Base-by-base conservation (phyloP, 92 coral and sea anemone genomes). In the Palythoa caribaeorum region DNA sequence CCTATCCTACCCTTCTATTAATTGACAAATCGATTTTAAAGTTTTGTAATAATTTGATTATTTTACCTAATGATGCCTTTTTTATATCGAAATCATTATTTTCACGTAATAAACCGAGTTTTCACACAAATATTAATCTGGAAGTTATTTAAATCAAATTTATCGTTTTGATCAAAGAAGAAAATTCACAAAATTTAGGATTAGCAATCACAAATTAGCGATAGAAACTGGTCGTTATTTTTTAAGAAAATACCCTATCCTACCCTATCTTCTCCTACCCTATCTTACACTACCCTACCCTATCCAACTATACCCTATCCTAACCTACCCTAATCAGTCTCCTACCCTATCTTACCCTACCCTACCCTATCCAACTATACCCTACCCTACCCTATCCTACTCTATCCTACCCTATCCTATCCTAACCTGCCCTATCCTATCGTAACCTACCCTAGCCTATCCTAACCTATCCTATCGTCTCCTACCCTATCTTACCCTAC, bases 151-250 rank as follows among this genome's bases (percentile, higher is more conserved):
- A 36, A 36, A n/a, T 9, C 36, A 19, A 68, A 68, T 68, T 19
- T 37, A 68, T 12, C 8, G n/a, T 36, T 17, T 68, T 68, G 73
- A 68, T 68, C 73, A 68, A 72, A 2, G 77, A 6, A 72, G 21
- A 39, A 12, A 72, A 38, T 72, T 72, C 77, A 72, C 47, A 72
- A 72, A 72, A 38, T 72, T 72, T 72, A 72, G 77, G 51, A 36
- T 72, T 9, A 72, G 15, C 36, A 72, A 72, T 72, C 50, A 72
- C 51, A 38, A 72, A 72, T 17, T 69, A 69, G 73, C 73, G 5
- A 69, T 69, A 9, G 38, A 69, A 69, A 36, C 38, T 69, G 73
- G 37, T 19, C 7, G 73, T 13, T 69, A 69, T 69, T 55, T 16
- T 28, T 28, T 28, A 0, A 28, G 0, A 28, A 28, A 28, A 28